Evolutionary conservation across 1,140 invertebrate species (phyloP).

Genomic region (Drosophila fuyamai): DNA sequence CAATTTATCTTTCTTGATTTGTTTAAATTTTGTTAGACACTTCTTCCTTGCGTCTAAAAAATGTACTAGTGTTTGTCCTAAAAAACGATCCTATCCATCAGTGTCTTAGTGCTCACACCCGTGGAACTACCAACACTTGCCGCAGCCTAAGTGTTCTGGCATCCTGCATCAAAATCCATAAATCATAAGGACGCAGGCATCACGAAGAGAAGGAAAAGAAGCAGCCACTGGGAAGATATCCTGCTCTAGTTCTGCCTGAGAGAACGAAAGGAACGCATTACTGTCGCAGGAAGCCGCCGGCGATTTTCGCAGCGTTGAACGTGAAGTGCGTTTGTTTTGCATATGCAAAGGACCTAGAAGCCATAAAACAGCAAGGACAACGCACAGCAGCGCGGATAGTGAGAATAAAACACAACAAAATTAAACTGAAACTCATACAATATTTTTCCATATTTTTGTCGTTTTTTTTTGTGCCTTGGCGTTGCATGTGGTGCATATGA

Average conservation of each 20-base stretch:
- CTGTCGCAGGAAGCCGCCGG: conserved; percentile 43
- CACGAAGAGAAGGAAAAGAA: conserved; percentile 27
- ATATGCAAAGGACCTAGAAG: conserved; percentile 62
- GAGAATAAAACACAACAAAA: conserved; percentile 47
- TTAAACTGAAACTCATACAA: conserved; percentile 44
- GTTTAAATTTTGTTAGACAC: too few species aligned
- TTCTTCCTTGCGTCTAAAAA: neutral
- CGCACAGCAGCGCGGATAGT: conserved; percentile 41
- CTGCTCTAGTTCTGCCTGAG: conserved; percentile 69
- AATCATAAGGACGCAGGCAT: conserved; percentile 65
- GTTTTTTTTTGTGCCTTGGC: conserved; percentile 24
- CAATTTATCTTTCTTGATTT: too few species aligned
- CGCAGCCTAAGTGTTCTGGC: conserved; percentile 47
- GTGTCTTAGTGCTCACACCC: conserved; percentile 21
- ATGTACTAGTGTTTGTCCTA: conserved; percentile 18
- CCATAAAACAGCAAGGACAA: conserved; percentile 74
- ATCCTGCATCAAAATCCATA: conserved; percentile 60
- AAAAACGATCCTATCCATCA: conserved; percentile 22
- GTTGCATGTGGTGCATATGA: conserved; percentile 74
- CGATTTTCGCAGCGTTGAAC: conserved; percentile 23
- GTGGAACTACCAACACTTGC: conserved; percentile 52
- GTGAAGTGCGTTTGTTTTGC: conserved; percentile 64
- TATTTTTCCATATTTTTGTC: conserved; percentile 47
- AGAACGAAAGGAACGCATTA: conserved; percentile 23
- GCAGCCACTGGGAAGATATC: conserved; percentile 51